Base-by-base conservation (phyloP, 2,113 vertebrate genomes). In the Pluvialis apricaria region DNA sequence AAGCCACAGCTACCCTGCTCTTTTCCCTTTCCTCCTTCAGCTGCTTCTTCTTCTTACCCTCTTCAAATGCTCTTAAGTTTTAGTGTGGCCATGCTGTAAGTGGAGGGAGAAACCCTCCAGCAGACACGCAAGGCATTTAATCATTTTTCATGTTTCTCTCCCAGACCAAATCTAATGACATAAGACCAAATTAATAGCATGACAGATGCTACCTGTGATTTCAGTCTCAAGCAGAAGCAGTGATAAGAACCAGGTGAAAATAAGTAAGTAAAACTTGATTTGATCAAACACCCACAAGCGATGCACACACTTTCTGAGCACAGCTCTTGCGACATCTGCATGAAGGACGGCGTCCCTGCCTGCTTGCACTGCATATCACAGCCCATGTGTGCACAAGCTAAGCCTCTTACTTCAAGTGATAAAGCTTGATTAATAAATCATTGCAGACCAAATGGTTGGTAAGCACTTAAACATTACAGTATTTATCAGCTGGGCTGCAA, bases 241-340 rank as follows among this genome's bases (percentile, higher is more conserved):
- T 54, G 51, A 58, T 73, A 86, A 89, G 61, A 78, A 70, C 38
- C 61, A 49, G 38, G 31, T 58, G 24, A 78, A 44, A 82, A 54
- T 44, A 86, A 94, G 49, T 44, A 89, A 82, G 86, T 60, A 73
- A 45, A 65, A 64, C n/a, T 44, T 60, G 44, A 79, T 79, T 58
- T 75, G 76, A 78, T 94, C 54, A 54, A 89, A 86, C 13, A 66
- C 40, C 40, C 10, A 1, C 5, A 52, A 57, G 45, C 2, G 5
- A 38, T 4, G 4, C 1, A 0, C 0, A 1, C 7, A 10, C 6
- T 32, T 66, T 47, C 62, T 40, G 11, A 77, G 45, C 14, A 12
- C 62, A 61, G 58, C 21, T 91, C n/a, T 54, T 69, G 38, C 2
- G 2, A 58, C n/a, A 34, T 11, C 64, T 36, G 29, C 68, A n/a